Percentiles rank a stretch among this genome's conserved stretches.
These are phyloP conservation scores for Amiota minor DNA, from an alignment of 2,888 invertebrate species.

Conservation along the genomic window DNA sequence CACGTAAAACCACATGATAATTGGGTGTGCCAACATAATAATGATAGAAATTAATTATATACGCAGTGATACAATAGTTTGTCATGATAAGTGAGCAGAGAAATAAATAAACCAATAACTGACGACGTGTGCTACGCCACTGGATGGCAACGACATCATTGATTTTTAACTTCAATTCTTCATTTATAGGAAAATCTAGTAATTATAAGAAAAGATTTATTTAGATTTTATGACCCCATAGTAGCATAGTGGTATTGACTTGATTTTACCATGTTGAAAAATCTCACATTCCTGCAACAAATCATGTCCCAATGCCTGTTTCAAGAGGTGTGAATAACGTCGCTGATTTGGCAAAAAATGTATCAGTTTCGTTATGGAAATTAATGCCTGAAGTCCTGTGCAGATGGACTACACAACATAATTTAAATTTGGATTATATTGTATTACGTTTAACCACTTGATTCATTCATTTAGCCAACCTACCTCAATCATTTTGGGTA, in stretches of 20 bases:
- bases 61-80: conserved; percentile 56
- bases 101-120: conserved; percentile 57
- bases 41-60: conserved; percentile 55
- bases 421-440: conserved; percentile 35
- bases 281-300: conserved; percentile 56
- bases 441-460: not conserved
- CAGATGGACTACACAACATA: conserved; percentile 49
- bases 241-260: fast-evolving
- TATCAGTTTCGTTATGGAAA: conserved; percentile 55
- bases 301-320: conserved; percentile 53
- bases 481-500: conserved; percentile 60
- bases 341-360: conserved; percentile 57
- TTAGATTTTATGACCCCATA: not conserved
- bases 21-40: conserved; percentile 42
- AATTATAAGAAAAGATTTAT: not conserved
- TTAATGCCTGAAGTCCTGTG: conserved; percentile 51
- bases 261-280: conserved; percentile 46
- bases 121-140: conserved; percentile 58
- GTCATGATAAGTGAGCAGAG: conserved; percentile 44
- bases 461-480: not conserved
- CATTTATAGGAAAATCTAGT: conserved; percentile 53
- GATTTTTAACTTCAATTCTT: conserved; percentile 50
- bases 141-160: conserved; percentile 50
- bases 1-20: conserved; percentile 54
- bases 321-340: conserved; percentile 52